phyloP scores from a whole-genome alignment of 2,797 vertebrate genomes.

The Valencia hispanica region DNA sequence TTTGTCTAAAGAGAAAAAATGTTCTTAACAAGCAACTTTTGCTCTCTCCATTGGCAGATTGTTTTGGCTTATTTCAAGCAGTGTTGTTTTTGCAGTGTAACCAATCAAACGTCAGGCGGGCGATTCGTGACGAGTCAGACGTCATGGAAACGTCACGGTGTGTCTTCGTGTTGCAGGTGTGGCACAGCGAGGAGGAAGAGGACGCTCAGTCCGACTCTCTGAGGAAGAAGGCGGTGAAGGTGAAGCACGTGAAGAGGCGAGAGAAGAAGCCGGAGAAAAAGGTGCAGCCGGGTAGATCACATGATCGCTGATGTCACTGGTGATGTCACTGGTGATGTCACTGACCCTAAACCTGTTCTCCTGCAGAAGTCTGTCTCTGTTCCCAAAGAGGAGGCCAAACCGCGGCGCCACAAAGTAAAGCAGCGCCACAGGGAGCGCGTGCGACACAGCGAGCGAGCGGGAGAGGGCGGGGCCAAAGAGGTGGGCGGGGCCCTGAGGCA shows the following conservation, averaged over 20 bases:
- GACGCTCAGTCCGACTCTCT: conserved; percentile 82
- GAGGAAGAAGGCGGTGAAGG: conserved; percentile 91
- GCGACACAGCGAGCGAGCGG: conserved; percentile 83
- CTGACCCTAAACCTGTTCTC: not conserved
- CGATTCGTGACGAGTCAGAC: too few species aligned
- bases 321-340: conserved; percentile 30
- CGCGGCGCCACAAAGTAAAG: conserved; percentile 88
- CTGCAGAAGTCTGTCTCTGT: conserved; percentile 71
- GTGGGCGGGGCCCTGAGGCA: conserved; percentile 73
- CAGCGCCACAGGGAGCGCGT: conserved; percentile 88
- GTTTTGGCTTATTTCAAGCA: too few species aligned
- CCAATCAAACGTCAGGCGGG: conserved; percentile 14
- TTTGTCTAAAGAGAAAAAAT: too few species aligned
- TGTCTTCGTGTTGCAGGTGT: conserved; percentile 76
- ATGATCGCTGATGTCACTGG: conserved; percentile 14
- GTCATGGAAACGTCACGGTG: too few species aligned
- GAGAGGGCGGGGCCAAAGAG: conserved; percentile 55
- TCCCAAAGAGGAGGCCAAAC: conserved; percentile 79
- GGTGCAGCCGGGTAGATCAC: conserved; percentile 61
- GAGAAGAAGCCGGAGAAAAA: conserved; percentile 92
- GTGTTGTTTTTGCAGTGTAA: too few species aligned
- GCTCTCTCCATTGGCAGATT: too few species aligned
- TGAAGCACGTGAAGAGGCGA: conserved; percentile 90
- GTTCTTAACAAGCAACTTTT: too few species aligned
- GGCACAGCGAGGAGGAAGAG: conserved; percentile 91